phyloP scores from a whole-genome alignment of 2,113 vertebrate species.

The Carassius carassius region DNA sequence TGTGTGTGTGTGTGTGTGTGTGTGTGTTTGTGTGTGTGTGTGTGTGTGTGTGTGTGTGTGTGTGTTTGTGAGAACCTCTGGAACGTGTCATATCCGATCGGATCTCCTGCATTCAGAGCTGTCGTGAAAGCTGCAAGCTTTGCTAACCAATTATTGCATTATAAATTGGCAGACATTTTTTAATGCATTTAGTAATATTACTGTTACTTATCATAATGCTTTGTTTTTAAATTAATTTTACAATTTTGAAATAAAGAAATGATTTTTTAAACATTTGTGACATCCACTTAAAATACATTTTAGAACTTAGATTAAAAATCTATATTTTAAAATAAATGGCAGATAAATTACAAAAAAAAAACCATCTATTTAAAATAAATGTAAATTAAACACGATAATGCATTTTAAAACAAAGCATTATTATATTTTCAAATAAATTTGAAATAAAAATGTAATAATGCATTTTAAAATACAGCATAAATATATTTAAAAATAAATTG shows the following conservation, averaged over 20 bases:
- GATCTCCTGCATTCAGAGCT: background rate
- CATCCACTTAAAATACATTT: background rate
- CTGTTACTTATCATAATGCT: background rate
- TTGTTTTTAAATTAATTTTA: background rate
- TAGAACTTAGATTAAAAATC: no score
- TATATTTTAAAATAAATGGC: background rate
- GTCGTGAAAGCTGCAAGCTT: background rate
- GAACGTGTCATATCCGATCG: conserved; percentile 46
- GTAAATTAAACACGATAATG: background rate
- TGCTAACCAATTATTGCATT: background rate
- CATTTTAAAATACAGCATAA: background rate
- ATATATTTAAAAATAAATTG: background rate
- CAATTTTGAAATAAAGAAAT: background rate
- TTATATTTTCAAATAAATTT: background rate
- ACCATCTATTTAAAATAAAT: no score
- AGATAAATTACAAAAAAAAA: background rate
- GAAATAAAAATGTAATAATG: background rate
- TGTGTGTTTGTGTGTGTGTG: no score
- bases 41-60: conserved; percentile 25
- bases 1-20: conserved; percentile 52
- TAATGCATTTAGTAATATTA: background rate
- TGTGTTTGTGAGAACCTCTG: conserved; percentile 54
- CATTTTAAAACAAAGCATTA: background rate
- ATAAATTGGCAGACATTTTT: background rate
- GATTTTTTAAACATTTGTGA: background rate